Percentiles rank a stretch among this genome's conserved stretches.
These are phyloP conservation scores for Trochalopteron elliotii DNA, from an alignment of 2,113 vertebrate species.

Conservation along the genomic window DNA sequence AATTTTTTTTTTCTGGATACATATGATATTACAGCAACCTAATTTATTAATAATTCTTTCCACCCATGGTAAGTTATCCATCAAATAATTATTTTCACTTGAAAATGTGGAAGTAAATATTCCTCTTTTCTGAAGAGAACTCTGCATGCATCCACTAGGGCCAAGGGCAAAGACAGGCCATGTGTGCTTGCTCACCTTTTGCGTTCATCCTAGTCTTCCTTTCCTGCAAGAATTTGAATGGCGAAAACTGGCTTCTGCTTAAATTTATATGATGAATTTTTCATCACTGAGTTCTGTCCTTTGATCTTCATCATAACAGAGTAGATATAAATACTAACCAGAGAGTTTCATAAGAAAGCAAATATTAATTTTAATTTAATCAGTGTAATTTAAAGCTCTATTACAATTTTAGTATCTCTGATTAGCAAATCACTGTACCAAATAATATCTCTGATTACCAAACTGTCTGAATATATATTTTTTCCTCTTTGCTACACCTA, in stretches of 20 bases:
- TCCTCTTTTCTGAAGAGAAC: neutral
- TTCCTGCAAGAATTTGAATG: neutral
- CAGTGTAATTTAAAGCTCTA: neutral
- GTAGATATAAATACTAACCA: neutral
- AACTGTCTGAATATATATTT: neutral
- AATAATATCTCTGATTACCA: neutral
- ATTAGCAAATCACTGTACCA: neutral
- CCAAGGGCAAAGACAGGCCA: neutral
- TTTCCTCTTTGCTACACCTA: neutral
- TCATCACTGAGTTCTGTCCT: neutral
- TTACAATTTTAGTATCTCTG: neutral
- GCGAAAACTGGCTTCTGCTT: neutral
- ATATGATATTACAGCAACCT: neutral
- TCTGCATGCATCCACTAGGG: neutral
- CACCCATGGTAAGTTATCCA: neutral
- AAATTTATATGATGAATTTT: neutral
- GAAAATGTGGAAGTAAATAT: neutral
- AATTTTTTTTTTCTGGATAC: neutral
- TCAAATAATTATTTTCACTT: neutral
- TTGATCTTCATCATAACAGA: neutral
- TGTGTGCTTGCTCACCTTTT: fast-evolving
- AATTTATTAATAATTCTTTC: neutral
- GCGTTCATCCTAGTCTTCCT: neutral
- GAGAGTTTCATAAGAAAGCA: neutral
- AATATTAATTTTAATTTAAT: neutral